These are phyloP conservation scores for Myanophis thanlyinensis DNA, from an alignment of 2,113 vertebrate genomes.

Conservation along the genomic window DNA sequence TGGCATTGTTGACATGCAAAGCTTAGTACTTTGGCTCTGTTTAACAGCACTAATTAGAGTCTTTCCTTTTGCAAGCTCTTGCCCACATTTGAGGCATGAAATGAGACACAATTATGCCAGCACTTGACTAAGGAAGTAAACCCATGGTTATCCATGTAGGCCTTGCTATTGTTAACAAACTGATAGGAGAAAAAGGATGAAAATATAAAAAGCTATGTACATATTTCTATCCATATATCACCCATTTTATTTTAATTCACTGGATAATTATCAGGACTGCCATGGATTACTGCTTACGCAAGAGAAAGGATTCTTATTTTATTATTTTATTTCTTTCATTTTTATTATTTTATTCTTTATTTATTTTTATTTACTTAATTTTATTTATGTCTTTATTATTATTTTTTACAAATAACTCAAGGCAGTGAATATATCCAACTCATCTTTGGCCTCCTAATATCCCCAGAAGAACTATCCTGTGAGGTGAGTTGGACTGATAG, in stretches of 20 bases:
- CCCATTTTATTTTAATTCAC: neutral
- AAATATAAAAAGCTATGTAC: neutral
- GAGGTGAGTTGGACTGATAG: too few relatives aligned
- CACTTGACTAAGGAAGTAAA: neutral
- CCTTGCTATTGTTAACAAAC: neutral
- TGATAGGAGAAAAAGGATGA: neutral
- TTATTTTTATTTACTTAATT: too few relatives aligned
- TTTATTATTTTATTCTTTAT: neutral
- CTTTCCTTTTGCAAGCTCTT: neutral
- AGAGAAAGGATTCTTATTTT: neutral
- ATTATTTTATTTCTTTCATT: neutral
- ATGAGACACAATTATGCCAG: neutral
- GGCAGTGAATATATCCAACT: neutral
- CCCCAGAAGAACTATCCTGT: too few relatives aligned
- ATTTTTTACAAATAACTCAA: too few relatives aligned
- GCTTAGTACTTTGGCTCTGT: neutral
- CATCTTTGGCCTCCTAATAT: too few relatives aligned
- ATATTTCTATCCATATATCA: neutral
- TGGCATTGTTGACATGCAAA: neutral
- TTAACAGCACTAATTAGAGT: slow-evolving; percentile 22
- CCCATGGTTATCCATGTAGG: neutral
- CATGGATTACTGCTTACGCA: neutral
- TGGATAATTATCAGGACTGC: neutral
- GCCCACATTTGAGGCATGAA: neutral
- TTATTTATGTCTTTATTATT: too few relatives aligned